phyloP scores from a whole-genome alignment of 2,888 invertebrate genomes.

The Siphonodentalium dalli region DNA sequence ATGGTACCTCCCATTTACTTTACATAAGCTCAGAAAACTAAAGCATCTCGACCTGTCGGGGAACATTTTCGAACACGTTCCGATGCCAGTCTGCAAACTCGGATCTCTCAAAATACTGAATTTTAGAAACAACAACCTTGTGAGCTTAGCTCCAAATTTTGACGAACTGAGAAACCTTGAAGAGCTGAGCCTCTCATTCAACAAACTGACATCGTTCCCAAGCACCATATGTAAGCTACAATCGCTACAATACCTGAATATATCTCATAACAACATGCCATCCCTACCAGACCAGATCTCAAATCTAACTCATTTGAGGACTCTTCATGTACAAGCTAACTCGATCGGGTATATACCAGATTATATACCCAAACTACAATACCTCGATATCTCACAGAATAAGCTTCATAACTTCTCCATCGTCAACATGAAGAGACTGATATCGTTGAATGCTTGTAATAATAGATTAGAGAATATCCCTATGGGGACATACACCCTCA shows the following conservation, averaged over 20 bases:
- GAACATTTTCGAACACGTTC: conserved; percentile 57
- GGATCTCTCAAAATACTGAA: conserved; percentile 41
- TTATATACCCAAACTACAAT: conserved; percentile 39
- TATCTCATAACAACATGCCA: conserved; percentile 45
- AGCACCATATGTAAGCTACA: conserved; percentile 41
- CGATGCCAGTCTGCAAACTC: conserved; percentile 49
- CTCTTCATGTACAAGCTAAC: conserved; percentile 53
- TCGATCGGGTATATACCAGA: conserved; percentile 43
- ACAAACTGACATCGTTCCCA: conserved; percentile 49
- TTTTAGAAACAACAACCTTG: conserved; percentile 47
- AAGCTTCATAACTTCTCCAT: conserved; percentile 53
- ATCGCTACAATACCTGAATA: conserved; percentile 43
- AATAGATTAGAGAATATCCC: conserved; percentile 58
- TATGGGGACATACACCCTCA: conserved; percentile 47
- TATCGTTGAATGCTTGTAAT: conserved; percentile 46
- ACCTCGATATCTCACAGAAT: conserved; percentile 55
- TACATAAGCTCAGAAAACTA: conserved; percentile 45
- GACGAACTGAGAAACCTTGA: conserved; percentile 45
- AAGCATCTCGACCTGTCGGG: conserved; percentile 50
- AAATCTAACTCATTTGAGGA: conserved; percentile 39
- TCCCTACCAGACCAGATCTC: conserved; percentile 39
- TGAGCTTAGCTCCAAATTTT: conserved; percentile 52
- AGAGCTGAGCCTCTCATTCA: conserved; percentile 54
- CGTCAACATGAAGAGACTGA: conserved; percentile 44
- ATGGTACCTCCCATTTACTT: conserved; percentile 57